These are phyloP conservation scores for Leucophora obtusa DNA, from an alignment of 2,888 invertebrate genomes.

Conservation along the genomic window DNA sequence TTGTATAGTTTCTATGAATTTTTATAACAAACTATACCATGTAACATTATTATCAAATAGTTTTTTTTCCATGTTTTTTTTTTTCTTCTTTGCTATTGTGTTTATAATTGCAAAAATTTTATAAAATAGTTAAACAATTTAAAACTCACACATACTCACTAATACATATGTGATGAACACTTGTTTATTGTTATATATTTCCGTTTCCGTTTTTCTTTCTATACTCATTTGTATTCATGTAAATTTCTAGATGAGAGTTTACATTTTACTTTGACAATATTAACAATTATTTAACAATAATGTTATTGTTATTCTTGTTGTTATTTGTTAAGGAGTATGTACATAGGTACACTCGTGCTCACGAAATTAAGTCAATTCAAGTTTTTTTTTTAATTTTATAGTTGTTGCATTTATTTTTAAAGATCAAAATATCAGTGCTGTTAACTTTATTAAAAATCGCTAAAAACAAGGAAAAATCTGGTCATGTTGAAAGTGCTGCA, in stretches of 20 bases:
- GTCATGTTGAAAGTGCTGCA: no score
- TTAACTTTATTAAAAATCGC: no score
- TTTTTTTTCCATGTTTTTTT: background rate
- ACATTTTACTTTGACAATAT: constrained; percentile 56
- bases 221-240: constrained; percentile 7
- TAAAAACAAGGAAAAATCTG: no score
- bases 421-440: no score
- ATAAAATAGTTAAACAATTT: constrained; percentile 13
- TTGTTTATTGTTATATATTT: constrained; percentile 38
- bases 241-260: constrained; percentile 29
- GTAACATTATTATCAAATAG: constrained; percentile 44
- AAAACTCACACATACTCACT: constrained; percentile 11
- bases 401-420: no score
- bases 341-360: no score
- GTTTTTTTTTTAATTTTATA: no score
- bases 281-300: constrained; percentile 60
- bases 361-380: no score
- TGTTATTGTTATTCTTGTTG: constrained; percentile 24
- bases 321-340: background rate
- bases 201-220: constrained; percentile 46
- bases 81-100: background rate
- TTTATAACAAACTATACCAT: constrained; percentile 33
- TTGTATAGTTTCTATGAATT: background rate
- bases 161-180: background rate
- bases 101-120: constrained; percentile 40